phyloP scores from a whole-genome alignment of 2,113 vertebrate genomes.

The Puntigrus tetrazona region DNA sequence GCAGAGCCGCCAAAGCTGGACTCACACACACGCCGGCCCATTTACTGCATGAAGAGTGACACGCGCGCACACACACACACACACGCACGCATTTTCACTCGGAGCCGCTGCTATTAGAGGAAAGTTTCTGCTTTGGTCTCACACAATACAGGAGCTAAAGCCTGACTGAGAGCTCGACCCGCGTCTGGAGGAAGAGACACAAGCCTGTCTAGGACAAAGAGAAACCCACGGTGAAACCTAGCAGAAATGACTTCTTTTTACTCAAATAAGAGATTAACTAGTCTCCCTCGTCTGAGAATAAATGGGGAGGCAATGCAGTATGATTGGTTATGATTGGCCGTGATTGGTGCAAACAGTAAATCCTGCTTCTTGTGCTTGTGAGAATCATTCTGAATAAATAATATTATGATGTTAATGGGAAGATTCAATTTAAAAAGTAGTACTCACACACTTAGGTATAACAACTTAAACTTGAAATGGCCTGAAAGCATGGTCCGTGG shows the following conservation, averaged over 20 bases:
- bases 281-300: too few species aligned
- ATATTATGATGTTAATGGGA: too few species aligned
- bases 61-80: slow-evolving; percentile 43
- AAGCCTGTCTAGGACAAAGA: background rate
- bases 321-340: too few species aligned
- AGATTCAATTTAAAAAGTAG: too few species aligned
- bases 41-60: slow-evolving; percentile 72
- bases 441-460: too few species aligned
- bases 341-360: too few species aligned
- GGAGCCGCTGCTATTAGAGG: slow-evolving; percentile 14
- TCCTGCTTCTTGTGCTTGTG: too few species aligned
- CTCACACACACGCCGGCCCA: slow-evolving; percentile 62
- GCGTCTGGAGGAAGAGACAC: background rate
- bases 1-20: slow-evolving; percentile 76
- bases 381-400: too few species aligned
- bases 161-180: background rate
- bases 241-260: background rate
- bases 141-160: slow-evolving; percentile 12
- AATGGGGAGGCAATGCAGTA: too few species aligned
- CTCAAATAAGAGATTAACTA: too few species aligned
- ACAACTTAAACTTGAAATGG: too few species aligned
- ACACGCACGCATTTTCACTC: background rate
- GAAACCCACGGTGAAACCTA: background rate
- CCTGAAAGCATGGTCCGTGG: too few species aligned
- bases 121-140: background rate